Percentiles rank a stretch among this genome's conserved stretches.
phyloP scores from a whole-genome alignment of 2,797 vertebrate species.

The Muscicapa comitata region DNA sequence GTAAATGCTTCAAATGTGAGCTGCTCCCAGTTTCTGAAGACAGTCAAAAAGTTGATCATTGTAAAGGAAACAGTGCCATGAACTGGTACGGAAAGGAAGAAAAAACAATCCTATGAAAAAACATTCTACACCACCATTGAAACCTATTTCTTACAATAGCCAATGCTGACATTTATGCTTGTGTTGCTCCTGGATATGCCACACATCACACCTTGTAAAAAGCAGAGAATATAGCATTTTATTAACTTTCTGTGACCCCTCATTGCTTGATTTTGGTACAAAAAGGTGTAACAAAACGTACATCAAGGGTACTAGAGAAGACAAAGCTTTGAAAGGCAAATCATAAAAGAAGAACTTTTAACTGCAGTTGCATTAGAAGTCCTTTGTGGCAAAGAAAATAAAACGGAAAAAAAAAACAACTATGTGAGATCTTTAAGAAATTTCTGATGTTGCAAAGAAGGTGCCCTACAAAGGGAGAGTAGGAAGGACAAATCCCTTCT shows the following conservation, averaged over 20 bases:
- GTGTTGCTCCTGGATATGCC: not conserved
- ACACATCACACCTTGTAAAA: not conserved
- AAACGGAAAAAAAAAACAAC: rapidly evolving
- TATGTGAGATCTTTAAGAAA: not conserved
- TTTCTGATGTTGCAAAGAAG: not conserved
- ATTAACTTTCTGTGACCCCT: not conserved
- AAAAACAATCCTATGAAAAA: not conserved
- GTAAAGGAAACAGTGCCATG: not conserved
- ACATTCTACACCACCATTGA: not conserved
- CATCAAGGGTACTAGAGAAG: not conserved
- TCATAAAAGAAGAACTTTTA: not conserved
- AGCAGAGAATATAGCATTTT: not conserved
- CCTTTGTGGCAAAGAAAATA: not conserved
- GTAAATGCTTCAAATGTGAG: not conserved
- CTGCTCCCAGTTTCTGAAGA: not conserved
- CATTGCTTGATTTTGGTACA: not conserved
- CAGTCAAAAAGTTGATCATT: not conserved
- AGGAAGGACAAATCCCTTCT: not conserved
- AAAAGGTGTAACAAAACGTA: not conserved
- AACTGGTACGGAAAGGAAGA: not conserved
- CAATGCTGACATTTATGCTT: not conserved
- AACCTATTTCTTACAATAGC: not conserved
- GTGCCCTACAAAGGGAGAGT: not conserved
- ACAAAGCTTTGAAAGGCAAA: not conserved
- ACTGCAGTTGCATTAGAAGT: not conserved